phyloP scores from a whole-genome alignment of 2,888 invertebrate species.

The Drosophila ustulata region DNA sequence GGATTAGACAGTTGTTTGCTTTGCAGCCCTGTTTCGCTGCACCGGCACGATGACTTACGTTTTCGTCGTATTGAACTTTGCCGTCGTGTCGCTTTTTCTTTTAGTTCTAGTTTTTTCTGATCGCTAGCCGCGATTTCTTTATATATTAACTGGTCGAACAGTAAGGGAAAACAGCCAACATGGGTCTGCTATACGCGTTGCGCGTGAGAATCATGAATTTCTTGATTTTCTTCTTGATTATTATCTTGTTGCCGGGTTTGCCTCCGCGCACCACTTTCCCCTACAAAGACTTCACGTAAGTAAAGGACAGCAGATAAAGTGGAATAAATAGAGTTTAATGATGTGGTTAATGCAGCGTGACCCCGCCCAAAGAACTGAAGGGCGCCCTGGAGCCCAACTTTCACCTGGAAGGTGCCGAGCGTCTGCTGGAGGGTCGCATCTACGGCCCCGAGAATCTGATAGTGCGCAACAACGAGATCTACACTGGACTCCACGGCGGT shows the following conservation, averaged over 20 bases:
- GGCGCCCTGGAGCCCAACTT: constrained; percentile 88
- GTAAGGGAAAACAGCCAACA: constrained; percentile 43
- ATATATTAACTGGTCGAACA: constrained; percentile 28
- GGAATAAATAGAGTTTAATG: neutral
- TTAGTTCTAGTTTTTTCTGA: constrained; percentile 25
- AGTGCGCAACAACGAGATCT: constrained; percentile 90
- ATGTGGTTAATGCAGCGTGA: constrained; percentile 83
- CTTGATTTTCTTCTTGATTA: constrained; percentile 86
- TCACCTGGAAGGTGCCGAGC: constrained; percentile 89
- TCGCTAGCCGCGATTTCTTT: constrained; percentile 25
- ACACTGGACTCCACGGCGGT: constrained; percentile 92
- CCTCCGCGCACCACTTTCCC: constrained; percentile 89
- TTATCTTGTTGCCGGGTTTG: constrained; percentile 90
- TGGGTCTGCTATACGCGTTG: constrained; percentile 85
- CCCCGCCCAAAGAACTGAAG: constrained; percentile 86
- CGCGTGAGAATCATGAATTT: constrained; percentile 86
- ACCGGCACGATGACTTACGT: constrained; percentile 70
- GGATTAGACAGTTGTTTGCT: constrained; percentile 20
- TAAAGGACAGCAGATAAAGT: constrained; percentile 57
- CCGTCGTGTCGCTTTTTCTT: constrained; percentile 72
- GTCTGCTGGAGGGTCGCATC: constrained; percentile 88
- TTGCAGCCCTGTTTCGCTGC: constrained; percentile 52
- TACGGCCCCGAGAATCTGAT: constrained; percentile 93
- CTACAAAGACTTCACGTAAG: constrained; percentile 89
- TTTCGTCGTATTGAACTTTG: constrained; percentile 69